Evolutionary conservation across 2,797 vertebrate species (phyloP), one percentile per base, ranked within the genome.

Genomic region (Rhinogobio ventralis): DNA sequence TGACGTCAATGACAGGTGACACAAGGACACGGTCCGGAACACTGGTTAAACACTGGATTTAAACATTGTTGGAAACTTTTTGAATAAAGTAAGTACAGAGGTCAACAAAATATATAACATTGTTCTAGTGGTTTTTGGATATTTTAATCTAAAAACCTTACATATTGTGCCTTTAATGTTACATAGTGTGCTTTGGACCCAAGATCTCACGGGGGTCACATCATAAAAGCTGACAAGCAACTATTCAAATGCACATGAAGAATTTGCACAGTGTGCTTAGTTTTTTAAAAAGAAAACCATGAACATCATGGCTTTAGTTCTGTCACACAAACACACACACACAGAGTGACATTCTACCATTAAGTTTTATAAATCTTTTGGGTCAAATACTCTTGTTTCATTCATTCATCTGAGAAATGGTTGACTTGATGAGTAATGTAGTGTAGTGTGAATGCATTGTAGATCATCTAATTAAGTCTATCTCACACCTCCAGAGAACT

Each of bases 401-500:
- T n/a, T n/a, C n/a, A 60, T 69, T 69, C 66, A 49, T 79, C 53
- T 60, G 64, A 78, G 17, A 49, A 79, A 78, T n/a, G 20, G 14
- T 68, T 80, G 62, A 62, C 72, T 75, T 80, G 49, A 64, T 42
- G 62, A 60, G 46, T 78, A 69, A 45, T 68, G 4, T 20, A 30
- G 20, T 39, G 28, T 25, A 33, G 36, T 49, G 81, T 79, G 75
- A 74, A 83, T 46, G 39, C 64, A 57, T 66, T 79, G 71, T 71
- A 60, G 71, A 60, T 75, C 30, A 76, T 81, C 62, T 81, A 75
- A 87, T 83, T 74, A 87, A 68, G 60, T 36, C 67, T 74, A 73
- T 73, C 55, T 84, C 60, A 76, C 82, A 86, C 81, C 62, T 86
- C 68, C n/a, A 55, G 55, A 55, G 53, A 66, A 30, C 60, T 51